Evolutionary conservation across 37 sponge, comb jelly and placozoan genomes (phyloP).

Genomic region (Halisarca cf. caerulea): DNA sequence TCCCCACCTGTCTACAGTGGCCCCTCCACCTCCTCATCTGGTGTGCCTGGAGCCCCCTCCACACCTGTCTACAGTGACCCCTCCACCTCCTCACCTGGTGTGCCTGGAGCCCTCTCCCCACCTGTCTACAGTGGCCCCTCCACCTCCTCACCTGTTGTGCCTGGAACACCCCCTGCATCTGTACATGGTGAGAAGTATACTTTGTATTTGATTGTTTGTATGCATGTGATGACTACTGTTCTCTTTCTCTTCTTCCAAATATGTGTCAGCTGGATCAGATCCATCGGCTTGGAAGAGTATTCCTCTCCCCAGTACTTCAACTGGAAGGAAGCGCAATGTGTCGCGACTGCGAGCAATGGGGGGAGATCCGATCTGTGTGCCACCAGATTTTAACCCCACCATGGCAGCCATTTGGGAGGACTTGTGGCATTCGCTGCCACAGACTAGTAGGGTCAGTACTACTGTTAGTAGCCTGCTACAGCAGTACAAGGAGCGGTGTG

Average conservation of each 20-base stretch:
- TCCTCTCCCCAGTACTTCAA: conserved; percentile 32
- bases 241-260: conserved; percentile 13
- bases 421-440: conserved; percentile 32
- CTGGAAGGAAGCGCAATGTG: conserved; percentile 36
- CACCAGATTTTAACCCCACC: neutral
- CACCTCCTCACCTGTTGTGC: too few relatives aligned
- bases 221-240: neutral
- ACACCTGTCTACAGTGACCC: too few relatives aligned
- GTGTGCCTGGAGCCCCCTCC: too few relatives aligned
- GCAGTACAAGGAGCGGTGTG: conserved; percentile 23
- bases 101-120: too few relatives aligned
- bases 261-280: neutral
- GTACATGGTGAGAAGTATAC: neutral
- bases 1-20: too few relatives aligned
- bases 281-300: neutral
- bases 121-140: too few relatives aligned
- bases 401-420: conserved; percentile 8
- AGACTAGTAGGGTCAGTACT: neutral
- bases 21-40: too few relatives aligned
- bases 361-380: conserved; percentile 29
- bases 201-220: neutral
- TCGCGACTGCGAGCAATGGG: conserved; percentile 43
- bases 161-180: neutral
- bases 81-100: too few relatives aligned
- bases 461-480: neutral